Base-by-base conservation (phyloP, 2,797 vertebrate species). In the Ciconia nigra region DNA sequence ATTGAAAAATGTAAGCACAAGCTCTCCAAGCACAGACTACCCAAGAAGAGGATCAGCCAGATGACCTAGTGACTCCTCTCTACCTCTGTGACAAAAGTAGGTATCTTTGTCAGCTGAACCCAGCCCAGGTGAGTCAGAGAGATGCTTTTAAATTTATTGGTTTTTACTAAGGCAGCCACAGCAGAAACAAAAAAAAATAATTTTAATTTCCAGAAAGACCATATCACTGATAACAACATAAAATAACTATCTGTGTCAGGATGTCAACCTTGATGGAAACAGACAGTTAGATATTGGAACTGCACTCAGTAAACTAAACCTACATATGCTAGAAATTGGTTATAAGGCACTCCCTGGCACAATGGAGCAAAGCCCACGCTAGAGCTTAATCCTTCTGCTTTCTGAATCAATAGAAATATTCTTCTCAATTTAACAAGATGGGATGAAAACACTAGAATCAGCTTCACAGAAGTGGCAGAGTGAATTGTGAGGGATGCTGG, bases 381-480 rank as follows among this genome's bases (percentile, higher is more conserved):
- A 35, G 13, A 78, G 25, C 29, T 91, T 91, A 87, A 91, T 93
- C 63, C 70, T 72, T 65, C 62, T 82, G 49, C 80, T 81, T 82
- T 95, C 81, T 66, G 57, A 91, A 93, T 95, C 87, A 89, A 91
- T 73, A 95, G 55, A 90, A 93, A 94, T 91, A 90, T 70, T 87
- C 85, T 79, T 88, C 63, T 82, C 59, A 87, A 39, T 90, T 93
- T 90, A 94, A 74, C 59, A 66, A 51, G 28, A 87, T 22, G 31
- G 37, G 39, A 82, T 76, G 59, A 92, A 95, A 93, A 79, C 41
- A 91, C n/a, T 25, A 73, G 51, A 93, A 74, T 62, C 59, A 65
- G 20, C 47, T 90, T 87, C 87, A 91, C 33, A 76, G 73, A 76
- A 84, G 51, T 33, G 41, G n/a, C 47, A 93, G 61, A 87, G 28